Evolutionary conservation across 2,888 invertebrate species (phyloP), one percentile per base, ranked within the genome.

Genomic region (Trilocha varians): DNA sequence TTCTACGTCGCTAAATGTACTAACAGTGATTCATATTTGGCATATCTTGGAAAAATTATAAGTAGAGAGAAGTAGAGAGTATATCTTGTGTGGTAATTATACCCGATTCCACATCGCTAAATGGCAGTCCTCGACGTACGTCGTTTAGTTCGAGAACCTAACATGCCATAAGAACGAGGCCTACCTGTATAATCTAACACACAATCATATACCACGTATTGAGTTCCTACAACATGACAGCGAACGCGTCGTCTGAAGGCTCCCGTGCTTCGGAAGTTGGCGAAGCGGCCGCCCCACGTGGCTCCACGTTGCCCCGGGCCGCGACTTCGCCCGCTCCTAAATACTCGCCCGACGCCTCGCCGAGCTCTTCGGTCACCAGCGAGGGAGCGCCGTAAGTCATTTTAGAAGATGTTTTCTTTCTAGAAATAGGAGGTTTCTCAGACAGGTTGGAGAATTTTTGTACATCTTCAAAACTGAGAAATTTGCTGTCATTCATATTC

Each of bases 311-410:
- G 38, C 86, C 83, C 1, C 66, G 82, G 3, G 77, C 79, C 2
- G 86, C 79, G 1, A 78, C 80, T 1, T 78, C 79, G 15, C 80
- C 80, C 2, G 76, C 78, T 33, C 83, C 77, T 48, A 93, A 93
- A 79, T 93, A 90, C 76, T 92, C 93, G 42, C 93, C 93, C 32
- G 93, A 94, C 58, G 94, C 93, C 39, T 94, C 94, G 52, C 95
- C 94, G 49, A 94, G 93, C 65, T 95, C 94, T 50, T 94, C 94
- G 42, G 94, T 95, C 42, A 95, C 95, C 32, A 95, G 94, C 61
- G 95, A 95, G 61, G 93, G 92, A 49, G 90, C 89, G 43, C 91
- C 91, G 89, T 89, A 55, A 78, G 82, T 78, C 46, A 38, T 18
- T 16, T 16, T 11, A 5, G 18, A 4, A 4, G 17, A 36, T 16